A percentile compares a stretch with the other conserved stretches of the same genome.
Evolutionary conservation across 2,113 vertebrate genomes (phyloP).

Genomic region (Arenaria interpres): DNA sequence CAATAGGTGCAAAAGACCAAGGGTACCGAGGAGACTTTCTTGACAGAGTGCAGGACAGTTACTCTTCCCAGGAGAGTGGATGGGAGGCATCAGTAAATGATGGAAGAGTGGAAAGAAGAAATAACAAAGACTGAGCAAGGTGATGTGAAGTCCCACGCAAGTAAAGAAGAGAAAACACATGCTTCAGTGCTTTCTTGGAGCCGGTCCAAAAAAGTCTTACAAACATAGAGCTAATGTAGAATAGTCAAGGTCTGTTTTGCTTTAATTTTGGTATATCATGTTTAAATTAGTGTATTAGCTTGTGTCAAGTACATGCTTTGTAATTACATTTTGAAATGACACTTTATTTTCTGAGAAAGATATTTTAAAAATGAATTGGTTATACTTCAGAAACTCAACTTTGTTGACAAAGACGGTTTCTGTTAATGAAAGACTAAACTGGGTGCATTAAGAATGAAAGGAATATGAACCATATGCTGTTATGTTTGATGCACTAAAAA

Average conservation of each 20-base stretch:
- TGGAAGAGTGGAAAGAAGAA: neutral
- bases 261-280: neutral
- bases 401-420: slow-evolving; percentile 36
- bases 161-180: neutral
- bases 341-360: neutral
- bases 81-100: neutral
- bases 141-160: neutral
- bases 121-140: neutral
- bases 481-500: slow-evolving; percentile 18
- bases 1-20: neutral
- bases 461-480: slow-evolving; percentile 28
- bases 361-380: neutral
- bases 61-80: neutral
- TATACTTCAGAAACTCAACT: neutral
- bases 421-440: slow-evolving; percentile 30
- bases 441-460: neutral
- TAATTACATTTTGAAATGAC: slow-evolving; percentile 7
- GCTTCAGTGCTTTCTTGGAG: neutral
- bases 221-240: neutral
- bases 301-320: neutral
- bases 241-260: neutral
- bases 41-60: neutral
- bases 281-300: neutral
- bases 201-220: neutral
- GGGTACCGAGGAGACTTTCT: neutral